These are phyloP conservation scores for Octopus bimaculoides DNA, from an alignment of 1,140 invertebrate species.

Conservation along the genomic window DNA sequence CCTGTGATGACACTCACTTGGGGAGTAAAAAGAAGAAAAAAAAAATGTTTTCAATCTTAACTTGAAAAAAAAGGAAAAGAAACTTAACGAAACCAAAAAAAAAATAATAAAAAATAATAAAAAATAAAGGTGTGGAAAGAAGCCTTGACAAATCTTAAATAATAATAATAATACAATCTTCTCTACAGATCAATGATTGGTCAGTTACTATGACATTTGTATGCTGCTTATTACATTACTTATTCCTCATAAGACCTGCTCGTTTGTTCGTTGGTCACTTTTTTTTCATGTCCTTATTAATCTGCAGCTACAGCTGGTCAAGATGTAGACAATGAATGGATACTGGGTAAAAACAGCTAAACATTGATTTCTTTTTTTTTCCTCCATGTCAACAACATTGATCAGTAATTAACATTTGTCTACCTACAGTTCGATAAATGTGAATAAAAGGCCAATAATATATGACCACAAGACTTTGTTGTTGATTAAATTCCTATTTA, in stretches of 20 bases:
- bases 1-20: not conserved
- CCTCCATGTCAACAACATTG: conserved; percentile 7
- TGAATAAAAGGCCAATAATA: conserved; percentile 11
- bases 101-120: not conserved
- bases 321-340: conserved; percentile 3
- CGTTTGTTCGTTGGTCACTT: not conserved
- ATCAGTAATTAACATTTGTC: conserved; percentile 8
- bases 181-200: no score
- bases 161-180: no score
- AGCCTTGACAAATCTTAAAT: no score
- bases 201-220: not conserved
- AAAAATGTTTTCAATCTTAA: not conserved
- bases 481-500: not conserved
- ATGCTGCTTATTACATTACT: conserved; percentile 7
- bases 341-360: not conserved
- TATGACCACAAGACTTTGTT: conserved; percentile 4
- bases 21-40: not conserved
- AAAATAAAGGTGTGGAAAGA: no score
- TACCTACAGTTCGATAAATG: conserved; percentile 8
- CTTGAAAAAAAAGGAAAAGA: not conserved
- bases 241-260: not conserved
- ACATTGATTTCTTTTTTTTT: not conserved
- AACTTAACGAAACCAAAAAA: not conserved
- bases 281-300: conserved; percentile 6
- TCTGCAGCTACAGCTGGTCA: not conserved